phyloP scores from a whole-genome alignment of 2,888 invertebrate species.

The Malthinus seriepunctatus region DNA sequence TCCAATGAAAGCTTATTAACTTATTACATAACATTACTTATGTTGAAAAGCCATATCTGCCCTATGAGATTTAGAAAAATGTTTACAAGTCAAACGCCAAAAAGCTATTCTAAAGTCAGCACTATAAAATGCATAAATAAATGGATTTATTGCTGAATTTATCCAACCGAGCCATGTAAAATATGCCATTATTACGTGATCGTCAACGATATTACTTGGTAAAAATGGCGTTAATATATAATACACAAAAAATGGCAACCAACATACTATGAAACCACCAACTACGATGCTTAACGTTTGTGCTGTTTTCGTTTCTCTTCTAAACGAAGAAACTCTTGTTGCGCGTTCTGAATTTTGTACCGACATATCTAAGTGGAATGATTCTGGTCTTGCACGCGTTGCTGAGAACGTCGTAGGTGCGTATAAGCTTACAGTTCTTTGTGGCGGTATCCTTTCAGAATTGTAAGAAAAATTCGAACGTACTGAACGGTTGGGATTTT shows the following conservation, averaged over 20 bases:
- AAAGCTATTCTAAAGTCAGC: constrained; percentile 85
- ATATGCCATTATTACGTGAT: constrained; percentile 67
- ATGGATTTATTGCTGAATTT: constrained; percentile 88
- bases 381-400: constrained; percentile 56
- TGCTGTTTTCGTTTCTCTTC: constrained; percentile 85
- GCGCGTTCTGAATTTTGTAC: constrained; percentile 58
- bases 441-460: constrained; percentile 43
- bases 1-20: constrained; percentile 6
- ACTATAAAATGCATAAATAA: constrained; percentile 89
- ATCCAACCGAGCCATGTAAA: constrained; percentile 90
- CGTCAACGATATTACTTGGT: constrained; percentile 60
- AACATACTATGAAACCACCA: constrained; percentile 85
- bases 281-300: constrained; percentile 86
- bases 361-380: constrained; percentile 58
- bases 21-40: constrained; percentile 39
- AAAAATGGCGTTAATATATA: constrained; percentile 82
- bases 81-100: constrained; percentile 78
- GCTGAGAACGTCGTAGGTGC: constrained; percentile 46
- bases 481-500: constrained; percentile 41
- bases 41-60: constrained; percentile 49
- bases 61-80: constrained; percentile 60
- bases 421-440: constrained; percentile 46
- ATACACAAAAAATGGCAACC: constrained; percentile 85
- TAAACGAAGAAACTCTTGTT: constrained; percentile 66
- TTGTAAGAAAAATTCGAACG: constrained; percentile 50